phyloP scores from a whole-genome alignment of 1,140 invertebrate genomes.

The Eumaeus atala region DNA sequence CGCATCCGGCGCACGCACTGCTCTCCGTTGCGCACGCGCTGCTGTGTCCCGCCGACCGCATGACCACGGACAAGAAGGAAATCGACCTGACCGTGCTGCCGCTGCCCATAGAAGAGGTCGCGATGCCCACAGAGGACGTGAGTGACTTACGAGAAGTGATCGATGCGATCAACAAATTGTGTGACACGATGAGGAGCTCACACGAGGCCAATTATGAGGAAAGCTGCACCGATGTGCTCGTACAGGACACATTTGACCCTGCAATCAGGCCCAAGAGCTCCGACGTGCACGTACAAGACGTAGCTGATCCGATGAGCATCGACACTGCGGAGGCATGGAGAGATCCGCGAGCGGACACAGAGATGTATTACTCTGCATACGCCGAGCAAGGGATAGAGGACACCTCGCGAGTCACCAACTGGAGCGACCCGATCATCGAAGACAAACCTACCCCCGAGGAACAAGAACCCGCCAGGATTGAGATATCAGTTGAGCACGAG shows the following conservation, averaged over 20 bases:
- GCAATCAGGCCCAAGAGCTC: constrained; percentile 19
- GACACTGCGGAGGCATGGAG: constrained; percentile 40
- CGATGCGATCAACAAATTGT: constrained; percentile 69
- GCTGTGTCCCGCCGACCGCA: constrained; percentile 37
- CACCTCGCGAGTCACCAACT: not conserved
- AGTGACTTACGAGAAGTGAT: constrained; percentile 68
- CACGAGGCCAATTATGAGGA: constrained; percentile 36
- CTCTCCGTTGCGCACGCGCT: constrained; percentile 51
- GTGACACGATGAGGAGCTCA: constrained; percentile 67
- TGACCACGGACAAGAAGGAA: constrained; percentile 18
- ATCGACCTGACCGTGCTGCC: constrained; percentile 17
- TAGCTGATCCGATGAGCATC: constrained; percentile 15
- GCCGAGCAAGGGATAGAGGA: not conserved
- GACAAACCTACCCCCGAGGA: constrained; percentile 18
- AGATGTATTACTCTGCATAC: constrained; percentile 5
- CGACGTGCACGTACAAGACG: constrained; percentile 26
- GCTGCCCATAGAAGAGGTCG: constrained; percentile 50
- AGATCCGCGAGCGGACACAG: constrained; percentile 26
- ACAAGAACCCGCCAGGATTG: not conserved
- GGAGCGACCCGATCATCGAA: constrained; percentile 11
- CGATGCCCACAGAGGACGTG: constrained; percentile 49
- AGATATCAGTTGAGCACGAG: no score
- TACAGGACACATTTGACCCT: constrained; percentile 1
- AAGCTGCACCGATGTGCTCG: not conserved
- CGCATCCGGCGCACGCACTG: constrained; percentile 55